Evolutionary conservation across 2,888 invertebrate genomes (phyloP), one percentile per base, ranked within the genome.

Genomic region (Papilio elwesi): DNA sequence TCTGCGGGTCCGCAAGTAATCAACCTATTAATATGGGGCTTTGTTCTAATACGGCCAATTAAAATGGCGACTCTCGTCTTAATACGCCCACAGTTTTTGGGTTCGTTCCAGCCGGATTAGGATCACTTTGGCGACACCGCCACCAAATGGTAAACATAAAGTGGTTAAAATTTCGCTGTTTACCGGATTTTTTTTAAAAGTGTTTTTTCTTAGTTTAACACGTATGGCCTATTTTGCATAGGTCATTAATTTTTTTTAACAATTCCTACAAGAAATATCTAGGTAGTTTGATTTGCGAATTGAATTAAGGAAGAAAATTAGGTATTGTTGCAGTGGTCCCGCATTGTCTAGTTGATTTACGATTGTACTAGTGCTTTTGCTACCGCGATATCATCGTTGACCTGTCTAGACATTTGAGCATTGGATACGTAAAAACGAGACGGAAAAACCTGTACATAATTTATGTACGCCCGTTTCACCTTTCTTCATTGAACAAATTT

Each of bases 21-120:
- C 93, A 90, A 90, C 91, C 93, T 91, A 93, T 93, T 93, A 92
- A 93, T 93, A 93, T 88, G 87, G 87, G 86, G 93, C 87, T 93
- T 86, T 89, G 83, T 85, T 84, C 84, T 92, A 93, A 93, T 92
- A 81, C 93, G 86, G 85, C 90, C 90, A 93, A 93, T 93, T 93
- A 93, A 92, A 93, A 91, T 83, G 87, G 89, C 85, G 90, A 87
- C 90, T 90, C 83, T 84, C 84, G 81, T 90, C 92, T 92, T 90
- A 87, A 92, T 92, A 91, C 90, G 85, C 87, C 81, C 89, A 84
- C 91, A 92, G 92, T 92, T 92, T 93, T 93, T 93, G 92, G 93
- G 91, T 82, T 87, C 87, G 86, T 86, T 92, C 93, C 93, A 92
- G 89, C 79, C 77, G 86, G 90, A 90, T 93, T 90, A 91, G 82